Evolutionary conservation across 2,113 vertebrate genomes (phyloP).

Genomic region (Stegostoma tigrinum): DNA sequence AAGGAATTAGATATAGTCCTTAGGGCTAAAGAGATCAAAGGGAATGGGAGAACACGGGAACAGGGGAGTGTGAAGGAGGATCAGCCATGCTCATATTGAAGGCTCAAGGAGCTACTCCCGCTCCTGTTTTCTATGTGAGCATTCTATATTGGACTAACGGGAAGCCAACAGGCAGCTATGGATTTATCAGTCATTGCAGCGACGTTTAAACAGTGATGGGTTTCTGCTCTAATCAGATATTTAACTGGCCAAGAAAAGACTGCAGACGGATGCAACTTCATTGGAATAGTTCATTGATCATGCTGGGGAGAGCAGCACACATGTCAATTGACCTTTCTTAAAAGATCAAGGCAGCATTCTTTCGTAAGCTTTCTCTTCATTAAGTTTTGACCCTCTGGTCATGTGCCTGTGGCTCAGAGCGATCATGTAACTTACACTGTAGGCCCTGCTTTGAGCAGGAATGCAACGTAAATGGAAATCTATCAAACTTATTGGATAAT

Average conservation of each 20-base stretch:
- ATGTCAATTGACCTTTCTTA: neutral
- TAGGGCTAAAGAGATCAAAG: too few relatives aligned
- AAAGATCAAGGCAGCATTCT: neutral
- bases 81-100: too few relatives aligned
- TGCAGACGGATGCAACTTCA: neutral
- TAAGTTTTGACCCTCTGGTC: neutral
- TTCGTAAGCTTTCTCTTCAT: neutral
- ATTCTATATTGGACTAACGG: neutral
- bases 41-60: too few relatives aligned
- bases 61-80: too few relatives aligned
- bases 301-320: neutral
- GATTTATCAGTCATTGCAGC: neutral
- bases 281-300: neutral
- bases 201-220: neutral
- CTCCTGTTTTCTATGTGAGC: neutral
- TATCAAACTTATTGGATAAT: neutral
- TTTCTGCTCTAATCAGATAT: neutral
- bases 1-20: too few relatives aligned
- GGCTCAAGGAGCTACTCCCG: too few relatives aligned
- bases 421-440: neutral
- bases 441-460: neutral
- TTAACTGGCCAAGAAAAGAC: neutral
- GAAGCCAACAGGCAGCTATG: neutral
- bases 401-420: neutral
- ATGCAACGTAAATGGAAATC: neutral